Evolutionary conservation across 2,113 vertebrate genomes (phyloP), one percentile per base, ranked within the genome.

Genomic region (Oncorhynchus keta): DNA sequence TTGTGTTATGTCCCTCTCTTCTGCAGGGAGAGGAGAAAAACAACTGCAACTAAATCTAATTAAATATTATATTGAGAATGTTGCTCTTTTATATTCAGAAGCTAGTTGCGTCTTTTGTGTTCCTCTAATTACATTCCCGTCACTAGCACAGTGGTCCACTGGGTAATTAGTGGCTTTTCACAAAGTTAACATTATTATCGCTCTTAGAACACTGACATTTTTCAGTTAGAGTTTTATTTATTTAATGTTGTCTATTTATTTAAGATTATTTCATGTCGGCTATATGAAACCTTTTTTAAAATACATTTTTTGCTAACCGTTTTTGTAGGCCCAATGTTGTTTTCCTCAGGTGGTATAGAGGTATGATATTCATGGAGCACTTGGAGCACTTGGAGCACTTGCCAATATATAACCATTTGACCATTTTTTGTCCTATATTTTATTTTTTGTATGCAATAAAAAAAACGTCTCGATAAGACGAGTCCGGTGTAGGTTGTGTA

Each of bases 161-260:
- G 90, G 87, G 88, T 93, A 93, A 93, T 93, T 93, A 91, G 90
- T 90, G 86, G 87, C 89, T 91, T 85, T 91, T 87, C 88, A 87
- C 85, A 79, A 91, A 89, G 87, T 90, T 82, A 80, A 83, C 87
- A 90, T 89, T 83, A 83, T 87, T 88, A 90, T 90, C 91, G 70
- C 83, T 87, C 88, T 67, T 32, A 13, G 22, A 28, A 67, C 12
- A 28, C 65, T 28, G 24, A 30, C n/a, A 16, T 62, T 62, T 22
- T 62, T 22, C 59, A 5, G 20, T 26, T 26, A 26, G 26, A 2
- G 26, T 26, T 26, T 26, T 26, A 26, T 26, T 26, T 26, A 26
- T 26, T 26, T 26, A 26, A 26, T 26, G 26, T 30, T 67, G 39
- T 67, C 13, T 14, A 32, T 26, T 4, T 26, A 67, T 26, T 24